Base-by-base conservation (phyloP, 2,797 vertebrate genomes). In the Leuciscus waleckii region DNA sequence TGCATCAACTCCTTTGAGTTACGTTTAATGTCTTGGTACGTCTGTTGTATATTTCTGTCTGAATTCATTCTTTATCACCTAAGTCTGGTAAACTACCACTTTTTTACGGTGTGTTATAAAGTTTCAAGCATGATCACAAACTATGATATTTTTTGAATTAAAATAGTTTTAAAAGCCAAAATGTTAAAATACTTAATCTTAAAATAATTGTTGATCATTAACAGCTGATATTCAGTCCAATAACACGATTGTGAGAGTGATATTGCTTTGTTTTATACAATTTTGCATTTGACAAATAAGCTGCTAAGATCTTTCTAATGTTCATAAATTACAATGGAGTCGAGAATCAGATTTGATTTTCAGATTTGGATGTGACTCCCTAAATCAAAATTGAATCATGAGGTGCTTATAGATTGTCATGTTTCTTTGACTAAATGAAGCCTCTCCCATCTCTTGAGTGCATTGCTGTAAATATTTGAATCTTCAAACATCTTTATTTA, bases 31-130 rank as follows among this genome's bases (percentile, higher is more conserved):
- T 56, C 46, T 29, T 67, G 23, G 16, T 76, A 21, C 0, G 3
- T 49, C 9, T 83, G 61, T 83, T 76, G 14, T 37, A 77, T 77
- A 56, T 41, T 77, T 77, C 46, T 68, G 46, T 77, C 32, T 68
- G 63, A 32, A 68, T 23, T 74, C 19, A 71, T 39, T 21, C 51
- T 41, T 29, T 37, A 9, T 69, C 32, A 68, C 61, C 6, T 69
- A 68, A 10, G 63, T 69, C 26, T 69, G 21, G n/a, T 39, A 68
- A 80, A 80, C 6, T 13, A 11, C 7, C 13, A 32, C 3, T 16
- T 26, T 16, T 37, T 21, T n/a, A 70, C 41, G 23, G 3, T 2
- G n/a, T 37, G 37, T 41, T 61, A n/a, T 23, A 61, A 43, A 82
- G 19, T 58, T 61, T 58, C 19, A n/a, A 77, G 54, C 74, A 77